These are phyloP conservation scores for Smithornis capensis DNA, from an alignment of 2,113 vertebrate species.

Conservation along the genomic window DNA sequence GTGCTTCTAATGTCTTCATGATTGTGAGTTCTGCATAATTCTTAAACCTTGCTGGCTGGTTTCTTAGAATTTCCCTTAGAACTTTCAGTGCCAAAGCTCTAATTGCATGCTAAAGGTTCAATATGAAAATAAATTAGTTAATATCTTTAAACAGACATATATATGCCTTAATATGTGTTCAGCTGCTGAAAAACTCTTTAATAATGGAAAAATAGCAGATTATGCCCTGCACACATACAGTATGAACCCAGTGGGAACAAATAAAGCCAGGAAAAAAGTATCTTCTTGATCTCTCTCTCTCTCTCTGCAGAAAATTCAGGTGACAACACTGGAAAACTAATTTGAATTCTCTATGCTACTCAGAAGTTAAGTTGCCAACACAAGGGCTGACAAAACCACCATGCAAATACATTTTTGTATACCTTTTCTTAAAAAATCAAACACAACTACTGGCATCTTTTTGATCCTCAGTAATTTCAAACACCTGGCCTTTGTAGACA, in stretches of 20 bases:
- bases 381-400: neutral
- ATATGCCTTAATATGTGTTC: neutral
- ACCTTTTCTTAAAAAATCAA: neutral
- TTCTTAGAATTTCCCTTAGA: constrained; percentile 90
- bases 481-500: neutral
- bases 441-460: neutral
- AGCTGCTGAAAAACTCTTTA: neutral
- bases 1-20: constrained; percentile 95
- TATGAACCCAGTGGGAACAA: neutral
- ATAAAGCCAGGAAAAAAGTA: neutral
- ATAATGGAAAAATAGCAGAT: neutral
- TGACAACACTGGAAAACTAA: neutral
- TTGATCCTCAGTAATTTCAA: neutral
- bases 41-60: constrained; percentile 95
- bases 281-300: neutral
- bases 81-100: constrained; percentile 91
- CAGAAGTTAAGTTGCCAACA: neutral
- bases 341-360: neutral
- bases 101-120: constrained; percentile 84
- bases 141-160: neutral
- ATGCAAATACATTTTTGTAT: neutral
- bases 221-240: neutral
- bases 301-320: neutral
- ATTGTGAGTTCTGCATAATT: constrained; percentile 97
- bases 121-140: constrained; percentile 23